phyloP scores from a whole-genome alignment of 2,888 invertebrate genomes.

The Poecilus cupreus region DNA sequence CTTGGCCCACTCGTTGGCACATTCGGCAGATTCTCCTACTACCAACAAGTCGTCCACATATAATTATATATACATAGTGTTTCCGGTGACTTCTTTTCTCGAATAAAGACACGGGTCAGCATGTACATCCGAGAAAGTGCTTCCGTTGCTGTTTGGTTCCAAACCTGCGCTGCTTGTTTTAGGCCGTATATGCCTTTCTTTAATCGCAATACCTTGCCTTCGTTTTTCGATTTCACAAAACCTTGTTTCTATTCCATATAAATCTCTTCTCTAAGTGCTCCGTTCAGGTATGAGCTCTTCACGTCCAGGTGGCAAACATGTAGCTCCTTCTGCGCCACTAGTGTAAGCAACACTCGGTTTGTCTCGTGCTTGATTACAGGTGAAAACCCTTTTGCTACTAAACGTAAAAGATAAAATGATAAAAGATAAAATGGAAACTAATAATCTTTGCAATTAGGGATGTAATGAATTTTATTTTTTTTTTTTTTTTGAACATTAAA shows the following conservation, averaged over 20 bases:
- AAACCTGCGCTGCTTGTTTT: constrained; percentile 60
- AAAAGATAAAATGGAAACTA: too few relatives aligned
- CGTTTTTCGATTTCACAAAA: constrained; percentile 33
- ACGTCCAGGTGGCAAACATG: constrained; percentile 12
- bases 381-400: too few relatives aligned
- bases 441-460: too few relatives aligned
- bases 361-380: constrained; percentile 62
- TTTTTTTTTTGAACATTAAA: too few relatives aligned
- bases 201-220: constrained; percentile 60
- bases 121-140: too few relatives aligned
- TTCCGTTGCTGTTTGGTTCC: too few relatives aligned
- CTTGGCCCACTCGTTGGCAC: not conserved
- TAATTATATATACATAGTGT: not conserved
- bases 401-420: too few relatives aligned
- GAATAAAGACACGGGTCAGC: constrained; percentile 63
- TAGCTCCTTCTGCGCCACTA: constrained; percentile 56
- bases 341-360: constrained; percentile 60
- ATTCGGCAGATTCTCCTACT: not conserved
- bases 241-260: constrained; percentile 63
- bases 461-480: too few relatives aligned
- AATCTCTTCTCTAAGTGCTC: constrained; percentile 61
- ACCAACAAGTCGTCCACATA: not conserved
- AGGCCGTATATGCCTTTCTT: constrained; percentile 65
- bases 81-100: not conserved
- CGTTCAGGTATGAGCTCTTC: constrained; percentile 62